Evolutionary conservation across 2,888 invertebrate species (phyloP).

Genomic region (Gerosis bhagava): DNA sequence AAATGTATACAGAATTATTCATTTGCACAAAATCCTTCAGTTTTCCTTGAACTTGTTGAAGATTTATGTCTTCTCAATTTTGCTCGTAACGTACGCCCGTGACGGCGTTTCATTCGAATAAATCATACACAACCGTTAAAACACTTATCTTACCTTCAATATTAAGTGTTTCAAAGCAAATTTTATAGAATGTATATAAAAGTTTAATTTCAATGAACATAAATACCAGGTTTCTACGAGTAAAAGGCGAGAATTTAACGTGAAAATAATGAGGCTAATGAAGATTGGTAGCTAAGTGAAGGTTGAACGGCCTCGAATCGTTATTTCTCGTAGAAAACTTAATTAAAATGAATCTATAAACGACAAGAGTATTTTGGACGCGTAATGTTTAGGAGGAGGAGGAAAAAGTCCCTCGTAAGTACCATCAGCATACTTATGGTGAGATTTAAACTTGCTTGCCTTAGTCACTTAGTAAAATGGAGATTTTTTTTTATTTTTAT

Average conservation of each 20-base stretch:
- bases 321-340: constrained; percentile 67
- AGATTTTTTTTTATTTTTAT: no score
- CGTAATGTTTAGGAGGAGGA: constrained; percentile 55
- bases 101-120: constrained; percentile 49
- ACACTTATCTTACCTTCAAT: no score
- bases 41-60: constrained; percentile 52
- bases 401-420: constrained; percentile 42
- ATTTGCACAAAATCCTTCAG: constrained; percentile 55
- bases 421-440: no score
- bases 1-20: constrained; percentile 60
- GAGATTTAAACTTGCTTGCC: no score
- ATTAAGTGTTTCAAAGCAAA: no score
- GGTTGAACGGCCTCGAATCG: constrained; percentile 57
- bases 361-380: constrained; percentile 56
- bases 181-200: no score
- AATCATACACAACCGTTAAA: no score
- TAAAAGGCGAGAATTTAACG: constrained; percentile 20
- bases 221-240: constrained; percentile 12
- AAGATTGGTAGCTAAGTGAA: constrained; percentile 71
- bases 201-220: constrained; percentile 16
- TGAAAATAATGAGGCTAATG: constrained; percentile 67
- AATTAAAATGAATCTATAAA: constrained; percentile 74
- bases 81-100: constrained; percentile 58
- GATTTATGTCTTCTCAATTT: constrained; percentile 66
- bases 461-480: no score